Evolutionary conservation across 2,113 vertebrate genomes (phyloP).

Genomic region (Actenoides lindsayi): DNA sequence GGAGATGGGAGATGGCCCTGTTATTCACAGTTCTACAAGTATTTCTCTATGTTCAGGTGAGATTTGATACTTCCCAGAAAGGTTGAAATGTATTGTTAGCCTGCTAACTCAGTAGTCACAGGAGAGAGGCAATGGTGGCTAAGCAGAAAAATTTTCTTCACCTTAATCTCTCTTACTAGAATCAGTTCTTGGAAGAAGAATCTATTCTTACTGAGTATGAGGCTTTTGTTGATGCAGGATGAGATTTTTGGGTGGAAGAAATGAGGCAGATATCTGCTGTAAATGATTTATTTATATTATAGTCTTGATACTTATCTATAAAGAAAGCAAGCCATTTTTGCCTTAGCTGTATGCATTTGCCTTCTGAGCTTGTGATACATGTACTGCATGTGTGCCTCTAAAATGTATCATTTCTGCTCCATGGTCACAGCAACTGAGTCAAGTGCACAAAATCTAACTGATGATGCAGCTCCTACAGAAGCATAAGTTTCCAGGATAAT

Average conservation of each 20-base stretch:
- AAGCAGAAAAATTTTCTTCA: not conserved
- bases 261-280: not conserved
- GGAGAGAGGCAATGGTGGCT: not conserved
- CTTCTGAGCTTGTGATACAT: not conserved
- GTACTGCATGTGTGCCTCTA: not conserved
- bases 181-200: not conserved
- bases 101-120: not conserved
- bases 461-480: not conserved
- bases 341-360: not conserved
- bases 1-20: not conserved
- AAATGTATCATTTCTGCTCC: not conserved
- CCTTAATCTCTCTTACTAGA: not conserved
- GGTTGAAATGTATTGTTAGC: not conserved
- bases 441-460: not conserved
- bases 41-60: not conserved
- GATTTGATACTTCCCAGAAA: slow-evolving; percentile 9
- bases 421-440: not conserved
- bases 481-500: not conserved
- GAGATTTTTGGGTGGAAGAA: not conserved
- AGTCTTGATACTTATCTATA: not conserved
- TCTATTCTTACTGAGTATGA: not conserved
- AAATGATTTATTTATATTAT: not conserved
- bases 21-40: not conserved
- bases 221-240: not conserved
- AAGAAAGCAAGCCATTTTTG: not conserved